These are phyloP conservation scores for Zosterops hypoxanthus DNA, from an alignment of 2,113 vertebrate species.

Conservation along the genomic window DNA sequence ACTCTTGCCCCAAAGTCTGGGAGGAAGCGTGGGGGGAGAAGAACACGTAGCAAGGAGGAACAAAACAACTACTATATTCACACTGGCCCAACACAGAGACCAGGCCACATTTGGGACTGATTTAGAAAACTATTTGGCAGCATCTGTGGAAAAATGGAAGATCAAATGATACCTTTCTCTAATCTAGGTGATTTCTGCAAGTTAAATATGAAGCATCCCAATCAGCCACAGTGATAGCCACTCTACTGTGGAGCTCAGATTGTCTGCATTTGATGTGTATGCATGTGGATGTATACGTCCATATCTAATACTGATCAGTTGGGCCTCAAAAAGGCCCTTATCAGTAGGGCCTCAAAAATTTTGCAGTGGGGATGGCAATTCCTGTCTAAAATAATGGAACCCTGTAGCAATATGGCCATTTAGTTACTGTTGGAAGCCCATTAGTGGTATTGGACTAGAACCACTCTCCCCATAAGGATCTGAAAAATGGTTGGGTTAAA, in stretches of 20 bases:
- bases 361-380: not conserved
- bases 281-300: not conserved
- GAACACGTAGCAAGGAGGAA: conserved; percentile 26
- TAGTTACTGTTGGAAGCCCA: not conserved
- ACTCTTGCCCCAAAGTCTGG: not conserved
- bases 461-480: not conserved
- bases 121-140: conserved; percentile 63
- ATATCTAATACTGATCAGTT: not conserved
- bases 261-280: not conserved
- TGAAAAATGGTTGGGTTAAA: not conserved
- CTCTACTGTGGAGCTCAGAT: not conserved
- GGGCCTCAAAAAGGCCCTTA: not conserved
- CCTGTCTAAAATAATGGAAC: not conserved
- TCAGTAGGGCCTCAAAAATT: not conserved
- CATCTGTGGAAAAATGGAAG: conserved; percentile 44
- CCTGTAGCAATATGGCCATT: not conserved
- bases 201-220: not conserved
- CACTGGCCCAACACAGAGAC: not conserved
- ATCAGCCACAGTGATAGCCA: not conserved
- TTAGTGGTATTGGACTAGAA: not conserved
- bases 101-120: conserved; percentile 60
- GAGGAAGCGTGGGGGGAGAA: not conserved
- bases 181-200: conserved; percentile 33
- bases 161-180: conserved; percentile 37
- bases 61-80: conserved; percentile 49